Evolutionary conservation across 2,888 invertebrate genomes (phyloP).

Genomic region (Muscina levida): DNA sequence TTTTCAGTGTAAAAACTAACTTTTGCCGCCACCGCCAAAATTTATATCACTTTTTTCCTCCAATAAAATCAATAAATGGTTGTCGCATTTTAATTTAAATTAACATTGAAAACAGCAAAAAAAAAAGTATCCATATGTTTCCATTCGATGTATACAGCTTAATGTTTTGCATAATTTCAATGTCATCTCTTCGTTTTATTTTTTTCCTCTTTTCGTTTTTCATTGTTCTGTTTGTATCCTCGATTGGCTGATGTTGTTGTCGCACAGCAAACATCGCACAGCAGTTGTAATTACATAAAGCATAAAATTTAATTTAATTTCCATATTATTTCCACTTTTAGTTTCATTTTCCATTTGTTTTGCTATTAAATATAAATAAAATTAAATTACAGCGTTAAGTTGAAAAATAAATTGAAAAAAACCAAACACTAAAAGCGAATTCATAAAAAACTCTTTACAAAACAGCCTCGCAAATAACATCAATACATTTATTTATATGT

Average conservation of each 20-base stretch:
- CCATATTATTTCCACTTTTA: constrained; percentile 4
- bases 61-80: not conserved
- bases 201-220: not conserved
- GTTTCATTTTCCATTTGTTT: not conserved
- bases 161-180: constrained; percentile 13
- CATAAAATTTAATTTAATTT: not conserved
- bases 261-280: not conserved
- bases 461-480: constrained; percentile 17
- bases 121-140: not conserved
- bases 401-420: not conserved
- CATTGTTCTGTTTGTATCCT: too few species aligned
- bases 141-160: not conserved
- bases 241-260: too few species aligned
- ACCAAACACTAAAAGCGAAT: not conserved
- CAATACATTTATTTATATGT: constrained; percentile 14
- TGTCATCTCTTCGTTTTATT: not conserved
- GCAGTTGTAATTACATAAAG: too few species aligned
- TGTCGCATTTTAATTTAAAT: too few species aligned
- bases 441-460: not conserved
- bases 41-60: not conserved
- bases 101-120: not conserved
- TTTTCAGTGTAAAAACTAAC: too few species aligned
- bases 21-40: too few species aligned
- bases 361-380: constrained; percentile 10
- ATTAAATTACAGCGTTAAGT: constrained; percentile 2